These are phyloP conservation scores for Osmerus mordax DNA, from an alignment of 2,113 vertebrate species.

Conservation along the genomic window DNA sequence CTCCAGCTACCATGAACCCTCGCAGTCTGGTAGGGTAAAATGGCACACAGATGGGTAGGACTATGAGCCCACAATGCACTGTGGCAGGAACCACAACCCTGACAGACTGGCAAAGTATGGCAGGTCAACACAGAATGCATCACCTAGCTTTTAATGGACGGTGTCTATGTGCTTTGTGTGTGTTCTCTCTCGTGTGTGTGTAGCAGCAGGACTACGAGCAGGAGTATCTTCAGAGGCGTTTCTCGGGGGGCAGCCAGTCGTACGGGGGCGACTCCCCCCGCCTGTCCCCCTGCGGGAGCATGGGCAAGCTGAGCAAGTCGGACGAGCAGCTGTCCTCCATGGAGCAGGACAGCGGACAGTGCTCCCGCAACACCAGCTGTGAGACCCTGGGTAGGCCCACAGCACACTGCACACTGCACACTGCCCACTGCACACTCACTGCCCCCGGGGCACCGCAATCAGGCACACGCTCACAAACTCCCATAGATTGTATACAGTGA, in stretches of 20 bases:
- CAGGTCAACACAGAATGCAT: too few species aligned
- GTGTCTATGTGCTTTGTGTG: background rate
- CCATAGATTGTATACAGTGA: too few species aligned
- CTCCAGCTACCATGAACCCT: background rate
- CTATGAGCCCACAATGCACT: background rate
- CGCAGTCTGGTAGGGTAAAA: conserved; percentile 29
- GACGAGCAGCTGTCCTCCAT: conserved; percentile 94
- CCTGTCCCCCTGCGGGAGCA: conserved; percentile 92
- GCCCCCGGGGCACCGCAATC: too few species aligned
- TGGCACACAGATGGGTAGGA: background rate
- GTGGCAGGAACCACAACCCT: background rate
- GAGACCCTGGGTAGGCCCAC: conserved; percentile 87
- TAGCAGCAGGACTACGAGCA: conserved; percentile 84
- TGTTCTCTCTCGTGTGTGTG: background rate
- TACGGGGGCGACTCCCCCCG: conserved; percentile 92
- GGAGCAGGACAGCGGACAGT: conserved; percentile 95
- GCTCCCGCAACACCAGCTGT: conserved; percentile 98
- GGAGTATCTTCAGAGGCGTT: conserved; percentile 89
- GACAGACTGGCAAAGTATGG: background rate
- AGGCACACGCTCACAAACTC: too few species aligned
- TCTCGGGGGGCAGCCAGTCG: conserved; percentile 94
- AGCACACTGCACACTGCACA: background rate
- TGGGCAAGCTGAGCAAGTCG: conserved; percentile 95
- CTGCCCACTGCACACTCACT: background rate
- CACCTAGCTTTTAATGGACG: too few species aligned